Base-by-base conservation (phyloP, 2,797 vertebrate species). In the Gymnopithys bicolor region DNA sequence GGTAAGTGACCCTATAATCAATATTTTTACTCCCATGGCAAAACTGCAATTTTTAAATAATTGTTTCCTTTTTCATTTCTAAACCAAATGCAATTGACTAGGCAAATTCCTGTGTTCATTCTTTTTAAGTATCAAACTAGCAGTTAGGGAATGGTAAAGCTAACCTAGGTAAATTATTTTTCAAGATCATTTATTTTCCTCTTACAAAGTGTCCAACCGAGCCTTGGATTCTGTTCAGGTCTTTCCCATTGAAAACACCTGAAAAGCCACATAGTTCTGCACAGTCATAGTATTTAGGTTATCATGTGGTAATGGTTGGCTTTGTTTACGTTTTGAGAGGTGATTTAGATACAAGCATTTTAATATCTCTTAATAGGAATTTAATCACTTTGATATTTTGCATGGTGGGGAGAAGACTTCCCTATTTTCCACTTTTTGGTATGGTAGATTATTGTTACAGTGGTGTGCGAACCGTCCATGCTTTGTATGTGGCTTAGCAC, bases 401-500 rank as follows among this genome's bases (percentile, higher is more conserved):
- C 86, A 81, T 91, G 68, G 87, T 84, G 70, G 96, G 92, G 94
- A 97, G 97, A 97, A 96, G 91, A 19, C 84, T 93, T 77, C 75
- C 96, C 95, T 84, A 45, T 98, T 98, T 98, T 97, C 97, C 97
- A 98, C 97, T 96, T 98, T 97, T 97, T 97, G 98, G 98, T 98
- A 97, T 97, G 98, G 97, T 98, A 98, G 98, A 98, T 99, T 98
- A 98, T 98, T 98, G 97, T 97, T 98, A 96, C 74, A 97, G 97
- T 97, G 98, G 98, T 98, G 97, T 98, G 98, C 97, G 92, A 97
- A 92, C 98, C 98, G 98, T 98, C 98, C 97, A 96, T 98, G 98
- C 98, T 99, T 99, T 99, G 98, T 99, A 99, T 98, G 97, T 97
- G 98, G 99, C 99, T 99, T 99, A 99, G 98, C 98, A 98, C 92